phyloP scores from a whole-genome alignment of 2,888 invertebrate genomes.

The Trichogramma evanescens region DNA sequence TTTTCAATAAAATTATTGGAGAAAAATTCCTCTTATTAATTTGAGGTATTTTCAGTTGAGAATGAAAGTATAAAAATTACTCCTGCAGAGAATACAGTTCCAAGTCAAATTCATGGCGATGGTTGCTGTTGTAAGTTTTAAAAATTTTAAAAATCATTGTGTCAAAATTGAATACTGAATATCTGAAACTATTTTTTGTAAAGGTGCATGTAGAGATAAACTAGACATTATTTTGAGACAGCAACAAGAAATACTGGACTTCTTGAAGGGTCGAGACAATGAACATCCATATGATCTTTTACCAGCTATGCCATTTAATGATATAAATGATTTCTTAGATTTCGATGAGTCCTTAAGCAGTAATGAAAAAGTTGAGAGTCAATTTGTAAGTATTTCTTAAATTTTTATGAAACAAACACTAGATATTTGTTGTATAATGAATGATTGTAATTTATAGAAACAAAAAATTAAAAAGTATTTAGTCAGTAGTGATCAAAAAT shows the following conservation, averaged over 20 bases:
- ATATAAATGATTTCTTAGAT: conserved; percentile 18
- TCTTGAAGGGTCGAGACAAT: neutral
- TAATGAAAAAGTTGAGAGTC: conserved; percentile 16
- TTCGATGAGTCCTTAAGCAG: conserved; percentile 14
- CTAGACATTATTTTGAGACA: conserved; percentile 5
- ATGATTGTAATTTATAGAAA: too few species aligned
- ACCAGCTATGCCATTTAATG: conserved; percentile 16
- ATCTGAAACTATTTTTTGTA: neutral
- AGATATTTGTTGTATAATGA: too few species aligned
- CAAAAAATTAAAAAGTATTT: conserved; percentile 12
- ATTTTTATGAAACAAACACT: neutral
- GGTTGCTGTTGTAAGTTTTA: too few species aligned
- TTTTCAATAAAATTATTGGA: too few species aligned
- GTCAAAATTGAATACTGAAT: too few species aligned
- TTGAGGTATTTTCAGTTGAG: too few species aligned
- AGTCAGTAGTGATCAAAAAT: conserved; percentile 13
- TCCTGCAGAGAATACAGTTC: too few species aligned
- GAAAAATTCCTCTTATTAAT: too few species aligned
- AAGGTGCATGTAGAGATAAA: conserved; percentile 11
- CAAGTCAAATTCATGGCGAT: too few species aligned
- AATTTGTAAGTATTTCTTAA: conserved; percentile 12
- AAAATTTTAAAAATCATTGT: too few species aligned
- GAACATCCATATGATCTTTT: too few species aligned
- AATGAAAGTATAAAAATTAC: too few species aligned
- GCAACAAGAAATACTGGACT: conserved; percentile 11